Evolutionary conservation across 2,888 invertebrate species (phyloP), one percentile per base, ranked within the genome.

Genomic region (Lampropteryx suffumata): DNA sequence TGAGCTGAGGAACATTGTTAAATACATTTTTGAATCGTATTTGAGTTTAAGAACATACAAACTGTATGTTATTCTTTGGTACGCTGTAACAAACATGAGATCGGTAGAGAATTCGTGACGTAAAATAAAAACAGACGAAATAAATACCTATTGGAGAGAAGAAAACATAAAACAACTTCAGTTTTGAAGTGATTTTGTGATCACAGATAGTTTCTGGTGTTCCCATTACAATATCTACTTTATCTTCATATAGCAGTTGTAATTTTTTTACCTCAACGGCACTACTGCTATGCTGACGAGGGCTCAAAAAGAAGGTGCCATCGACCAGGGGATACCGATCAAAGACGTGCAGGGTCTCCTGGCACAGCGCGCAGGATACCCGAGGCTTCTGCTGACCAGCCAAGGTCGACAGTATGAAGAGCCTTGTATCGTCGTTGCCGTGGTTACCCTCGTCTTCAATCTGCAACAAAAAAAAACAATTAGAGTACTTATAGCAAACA

Each of bases 391-490:
- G 97, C 77, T 97, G 95, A 24, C 96, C 96, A 57, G 98, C 98
- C 77, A 99, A 91, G 33, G 97, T 98, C 55, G 98, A 97, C 77
- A 99, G 92, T 70, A 99, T 97, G 92, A 99, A 99, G 76, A 97
- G 95, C 65, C 99, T 94, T 39, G 98, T 98, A 81, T 99, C 99
- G 81, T 99, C 99, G 87, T 99, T 99, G 71, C 99, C 99, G 82
- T 98, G 98, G 87, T 98, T 97, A 59, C 98, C 98, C 81, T 99
- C 99, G 79, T 99, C 99, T 90, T 99, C 99, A 92, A 99, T 98
- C 96, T 98, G 92, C 39, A 93, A 91, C 92, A 86, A 84, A 40
- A 55, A 62, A 56, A 62, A 27, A 40, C 21, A 30, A 39, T n/a
- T 35, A 32, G 1, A 27, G 17, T 17, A 40, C n/a, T n/a, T n/a